Evolutionary conservation across 2,113 vertebrate species (phyloP).

Genomic region (Ailurus styani): DNA sequence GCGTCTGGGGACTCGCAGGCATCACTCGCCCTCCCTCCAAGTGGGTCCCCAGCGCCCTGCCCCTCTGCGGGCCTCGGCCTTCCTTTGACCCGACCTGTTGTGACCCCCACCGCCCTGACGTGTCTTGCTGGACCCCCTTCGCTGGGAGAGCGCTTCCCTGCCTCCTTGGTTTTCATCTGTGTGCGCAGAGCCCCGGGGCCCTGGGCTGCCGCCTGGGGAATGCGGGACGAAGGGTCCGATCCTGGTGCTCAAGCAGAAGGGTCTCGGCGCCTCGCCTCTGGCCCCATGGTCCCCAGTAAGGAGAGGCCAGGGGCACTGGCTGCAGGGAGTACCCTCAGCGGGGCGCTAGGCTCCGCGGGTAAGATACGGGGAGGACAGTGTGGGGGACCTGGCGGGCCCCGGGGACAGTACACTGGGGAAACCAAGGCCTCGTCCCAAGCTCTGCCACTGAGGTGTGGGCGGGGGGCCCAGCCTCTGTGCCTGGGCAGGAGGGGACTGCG

Average conservation of each 20-base stretch:
- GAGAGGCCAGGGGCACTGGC: not conserved
- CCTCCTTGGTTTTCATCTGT: not conserved
- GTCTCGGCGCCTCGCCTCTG: not conserved
- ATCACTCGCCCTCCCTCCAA: rapidly evolving
- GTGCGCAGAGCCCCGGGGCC: too few relatives aligned
- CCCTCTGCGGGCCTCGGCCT: not conserved
- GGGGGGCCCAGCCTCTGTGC: not conserved
- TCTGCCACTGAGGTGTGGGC: not conserved
- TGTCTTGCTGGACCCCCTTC: not conserved
- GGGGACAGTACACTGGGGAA: not conserved
- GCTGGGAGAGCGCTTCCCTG: not conserved
- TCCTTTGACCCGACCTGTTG: not conserved
- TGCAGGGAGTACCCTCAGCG: not conserved
- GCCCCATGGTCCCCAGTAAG: rapidly evolving
- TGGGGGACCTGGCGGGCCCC: rapidly evolving
- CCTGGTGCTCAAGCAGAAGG: not conserved
- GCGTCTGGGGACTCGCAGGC: not conserved
- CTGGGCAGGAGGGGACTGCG: not conserved
- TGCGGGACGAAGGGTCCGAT: not conserved
- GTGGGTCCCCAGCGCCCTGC: not conserved
- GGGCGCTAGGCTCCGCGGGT: not conserved
- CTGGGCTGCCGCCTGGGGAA: not conserved
- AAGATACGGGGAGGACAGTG: not conserved
- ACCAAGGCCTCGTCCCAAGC: not conserved
- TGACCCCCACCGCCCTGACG: not conserved